Base-by-base conservation (phyloP, 1,140 invertebrate genomes). In the Campodea augens region DNA sequence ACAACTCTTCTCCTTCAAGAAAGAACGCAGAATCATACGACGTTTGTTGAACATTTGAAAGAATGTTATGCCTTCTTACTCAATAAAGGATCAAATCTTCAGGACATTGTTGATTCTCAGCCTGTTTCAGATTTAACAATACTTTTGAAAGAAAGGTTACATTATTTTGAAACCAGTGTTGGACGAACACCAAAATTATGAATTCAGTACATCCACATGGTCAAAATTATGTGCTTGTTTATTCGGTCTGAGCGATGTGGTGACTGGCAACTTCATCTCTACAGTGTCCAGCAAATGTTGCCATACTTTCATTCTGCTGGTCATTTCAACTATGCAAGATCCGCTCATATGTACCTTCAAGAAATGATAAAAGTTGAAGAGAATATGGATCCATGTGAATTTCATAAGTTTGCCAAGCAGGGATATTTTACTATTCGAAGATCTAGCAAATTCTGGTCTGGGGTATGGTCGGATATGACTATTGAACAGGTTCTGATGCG, bases 401-500 rank as follows among this genome's bases (percentile, higher is more conserved):
- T 50, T 38, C n/a, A 49, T 3, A 54, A 51, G 42, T 54, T 54
- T 46, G 38, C 44, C 21, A 18, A 24, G 32, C 25, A 32, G 10
- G 15, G 45, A 41, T 27, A n/a, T 13, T 48, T 47, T 41, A 46
- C 42, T 20, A 48, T 50, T 24, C n/a, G 43, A 20, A 19, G 49
- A 43, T 45, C 37, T 47, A 50, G 57, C 36, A 49, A 49, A 25
- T 57, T 53, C 44, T 58, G 54, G 54, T 49, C 46, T 42, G 57
- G 57, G 5, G 27, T 55, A 4, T 56, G 50, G 15, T 29, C 49
- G 7, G 47, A 51, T 50, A 45, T 52, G 43, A 47, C 44, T 15
- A 52, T 52, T 24, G 44, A 51, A 25, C 46, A 51, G 39, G 36
- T 29, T 23, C 27, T 50, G 12, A 50, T 50, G 46, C 40, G 41